phyloP scores from a whole-genome alignment of 2,797 vertebrate genomes.

The Tolypeutes matacus region DNA sequence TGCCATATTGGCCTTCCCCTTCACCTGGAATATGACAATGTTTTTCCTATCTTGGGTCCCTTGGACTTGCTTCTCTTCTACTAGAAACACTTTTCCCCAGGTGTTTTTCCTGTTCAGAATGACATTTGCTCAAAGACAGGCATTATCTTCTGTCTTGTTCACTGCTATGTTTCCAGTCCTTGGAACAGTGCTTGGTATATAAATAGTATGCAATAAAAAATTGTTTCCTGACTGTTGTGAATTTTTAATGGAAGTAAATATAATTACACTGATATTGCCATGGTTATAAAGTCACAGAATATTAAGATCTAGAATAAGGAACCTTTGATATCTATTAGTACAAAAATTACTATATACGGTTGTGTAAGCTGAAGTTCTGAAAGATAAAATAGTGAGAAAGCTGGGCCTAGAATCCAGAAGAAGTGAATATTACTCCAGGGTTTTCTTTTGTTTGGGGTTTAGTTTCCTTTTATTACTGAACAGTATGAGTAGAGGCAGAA shows the following conservation, averaged over 20 bases:
- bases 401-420: background rate
- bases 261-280: background rate
- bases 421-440: background rate
- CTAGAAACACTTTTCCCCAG: too few relatives aligned
- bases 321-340: background rate
- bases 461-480: background rate
- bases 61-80: too few relatives aligned
- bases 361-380: background rate
- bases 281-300: background rate
- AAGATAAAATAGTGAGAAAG: background rate
- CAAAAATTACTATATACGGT: background rate
- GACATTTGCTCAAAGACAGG: background rate
- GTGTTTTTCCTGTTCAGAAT: background rate
- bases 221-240: background rate
- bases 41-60: background rate
- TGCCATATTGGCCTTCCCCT: background rate
- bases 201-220: background rate
- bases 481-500: background rate
- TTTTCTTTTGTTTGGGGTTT: background rate
- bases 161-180: background rate
- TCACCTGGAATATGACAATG: too few relatives aligned
- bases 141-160: background rate
- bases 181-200: background rate
- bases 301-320: background rate
- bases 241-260: conserved; percentile 1